These are phyloP conservation scores for Bryconaethiops microstoma DNA, from an alignment of 2,797 vertebrate genomes.

Conservation along the genomic window DNA sequence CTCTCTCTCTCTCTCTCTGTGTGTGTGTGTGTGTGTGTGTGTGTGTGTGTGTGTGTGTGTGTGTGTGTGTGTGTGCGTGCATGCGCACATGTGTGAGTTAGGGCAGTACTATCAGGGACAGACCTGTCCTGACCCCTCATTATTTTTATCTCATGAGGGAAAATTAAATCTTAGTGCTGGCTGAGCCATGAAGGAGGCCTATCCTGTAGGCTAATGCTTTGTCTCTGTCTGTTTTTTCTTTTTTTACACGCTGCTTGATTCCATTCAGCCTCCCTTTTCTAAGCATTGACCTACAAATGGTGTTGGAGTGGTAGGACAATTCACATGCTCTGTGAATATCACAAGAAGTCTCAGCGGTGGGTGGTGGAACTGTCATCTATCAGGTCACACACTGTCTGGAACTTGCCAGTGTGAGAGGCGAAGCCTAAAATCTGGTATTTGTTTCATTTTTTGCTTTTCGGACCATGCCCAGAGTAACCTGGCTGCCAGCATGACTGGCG, in stretches of 20 bases:
- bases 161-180: not conserved
- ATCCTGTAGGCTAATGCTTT: not conserved
- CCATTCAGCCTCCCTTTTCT: not conserved
- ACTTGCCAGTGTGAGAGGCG: not conserved
- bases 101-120: conserved; percentile 10
- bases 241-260: not conserved
- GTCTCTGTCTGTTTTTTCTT: not conserved
- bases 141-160: conserved; percentile 34
- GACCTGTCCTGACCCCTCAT: conserved; percentile 33
- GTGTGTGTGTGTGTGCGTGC: no score
- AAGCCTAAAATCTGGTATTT: conserved; percentile 6
- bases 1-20: no score
- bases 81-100: no score
- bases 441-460: conserved; percentile 11
- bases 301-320: not conserved
- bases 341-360: not conserved
- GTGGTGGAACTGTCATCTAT: conserved; percentile 13
- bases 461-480: not conserved
- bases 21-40: no score
- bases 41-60: no score
- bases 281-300: conserved; percentile 26
- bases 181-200: not conserved
- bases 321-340: not conserved
- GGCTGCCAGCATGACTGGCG: not conserved
- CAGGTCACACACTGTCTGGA: not conserved